Conservation (phyloP, 2,888 invertebrate species). For the Steinernema carpocapsae region DNA sequence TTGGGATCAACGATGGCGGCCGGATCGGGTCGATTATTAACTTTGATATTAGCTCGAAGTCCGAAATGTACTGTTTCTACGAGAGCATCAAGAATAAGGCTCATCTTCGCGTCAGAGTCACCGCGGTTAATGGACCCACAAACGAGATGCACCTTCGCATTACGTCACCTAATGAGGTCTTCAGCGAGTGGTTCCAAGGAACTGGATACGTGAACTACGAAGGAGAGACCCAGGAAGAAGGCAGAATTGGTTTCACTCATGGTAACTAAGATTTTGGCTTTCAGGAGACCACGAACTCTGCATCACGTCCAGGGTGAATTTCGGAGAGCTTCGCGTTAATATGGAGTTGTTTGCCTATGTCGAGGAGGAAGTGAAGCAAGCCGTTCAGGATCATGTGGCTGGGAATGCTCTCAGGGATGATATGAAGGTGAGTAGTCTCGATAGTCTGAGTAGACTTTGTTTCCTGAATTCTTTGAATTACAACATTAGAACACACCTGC, state of each 20-base stretch:
- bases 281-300: conserved; percentile 25
- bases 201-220: neutral
- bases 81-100: conserved; percentile 14
- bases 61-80: conserved; percentile 29
- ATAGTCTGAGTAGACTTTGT: neutral
- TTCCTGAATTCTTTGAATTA: neutral
- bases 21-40: conserved; percentile 27
- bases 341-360: conserved; percentile 13
- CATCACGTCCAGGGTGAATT: conserved; percentile 6
- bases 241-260: too few relatives aligned
- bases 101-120: conserved; percentile 1
- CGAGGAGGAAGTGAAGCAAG: conserved; percentile 2
- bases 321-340: conserved; percentile 12
- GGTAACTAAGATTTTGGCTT: neutral
- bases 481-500: too few relatives aligned
- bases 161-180: conserved; percentile 5
- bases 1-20: conserved; percentile 6
- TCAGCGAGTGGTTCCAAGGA: conserved; percentile 33
- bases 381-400: conserved; percentile 21
- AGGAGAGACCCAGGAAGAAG: conserved; percentile 9
- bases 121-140: conserved; percentile 18
- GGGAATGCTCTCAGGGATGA: neutral
- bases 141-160: conserved; percentile 16
- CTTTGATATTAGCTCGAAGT: conserved; percentile 28
- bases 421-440: neutral